A percentile compares a stretch with the other conserved stretches of the same genome.
phyloP scores from a whole-genome alignment of 1,140 invertebrate genomes.

The Caerostris darwini region DNA sequence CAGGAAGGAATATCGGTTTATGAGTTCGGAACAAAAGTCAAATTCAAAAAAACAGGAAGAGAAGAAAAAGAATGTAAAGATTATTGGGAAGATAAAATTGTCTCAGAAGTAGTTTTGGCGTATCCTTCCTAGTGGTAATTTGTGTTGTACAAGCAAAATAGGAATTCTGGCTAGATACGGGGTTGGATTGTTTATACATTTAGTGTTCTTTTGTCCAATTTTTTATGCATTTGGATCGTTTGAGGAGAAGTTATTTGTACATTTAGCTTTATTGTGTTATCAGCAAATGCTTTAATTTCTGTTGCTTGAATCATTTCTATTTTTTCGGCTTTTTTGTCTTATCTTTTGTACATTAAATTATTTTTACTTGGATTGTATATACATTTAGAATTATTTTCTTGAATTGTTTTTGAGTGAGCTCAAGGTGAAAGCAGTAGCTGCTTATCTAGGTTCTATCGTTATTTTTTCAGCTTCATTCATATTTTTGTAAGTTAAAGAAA shows the following conservation, averaged over 20 bases:
- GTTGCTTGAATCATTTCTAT: too few species aligned
- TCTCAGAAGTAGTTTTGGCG: slow-evolving; percentile 33
- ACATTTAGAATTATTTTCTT: too few species aligned
- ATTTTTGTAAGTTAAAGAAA: too few species aligned
- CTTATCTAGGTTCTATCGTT: too few species aligned
- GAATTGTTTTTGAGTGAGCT: too few species aligned
- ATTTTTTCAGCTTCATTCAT: too few species aligned
- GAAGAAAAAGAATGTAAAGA: slow-evolving; percentile 6
- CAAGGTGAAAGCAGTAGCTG: too few species aligned
- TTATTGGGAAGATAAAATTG: slow-evolving; percentile 40
- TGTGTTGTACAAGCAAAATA: slow-evolving; percentile 16
- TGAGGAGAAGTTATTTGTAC: neutral
- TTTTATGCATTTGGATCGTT: neutral
- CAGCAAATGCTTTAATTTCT: too few species aligned
- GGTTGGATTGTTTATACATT: neutral
- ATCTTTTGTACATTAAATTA: too few species aligned
- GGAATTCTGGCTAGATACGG: neutral
- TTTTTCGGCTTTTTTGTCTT: too few species aligned
- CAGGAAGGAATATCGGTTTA: slow-evolving; percentile 45
- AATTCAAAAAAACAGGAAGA: neutral
- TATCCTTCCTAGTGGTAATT: slow-evolving; percentile 24
- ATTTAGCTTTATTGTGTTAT: too few species aligned
- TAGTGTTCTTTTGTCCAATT: neutral
- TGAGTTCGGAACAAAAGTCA: slow-evolving; percentile 49
- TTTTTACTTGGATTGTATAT: too few species aligned